A percentile compares a stretch with the other conserved stretches of the same genome.
phyloP scores from a whole-genome alignment of 35 echinoderm and acorn worm genomes.

The Antedon bifida region DNA sequence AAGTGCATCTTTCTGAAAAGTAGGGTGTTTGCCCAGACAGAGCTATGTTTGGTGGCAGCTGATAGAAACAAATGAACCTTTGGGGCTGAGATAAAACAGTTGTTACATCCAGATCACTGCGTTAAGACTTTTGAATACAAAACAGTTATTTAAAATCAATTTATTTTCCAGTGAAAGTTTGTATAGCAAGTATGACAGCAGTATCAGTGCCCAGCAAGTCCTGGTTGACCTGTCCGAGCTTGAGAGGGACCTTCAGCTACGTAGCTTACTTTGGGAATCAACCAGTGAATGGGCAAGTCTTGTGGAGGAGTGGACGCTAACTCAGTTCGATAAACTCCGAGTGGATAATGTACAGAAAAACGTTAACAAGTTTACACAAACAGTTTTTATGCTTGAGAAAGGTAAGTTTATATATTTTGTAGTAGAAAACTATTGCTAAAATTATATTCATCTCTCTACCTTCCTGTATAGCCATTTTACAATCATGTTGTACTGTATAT shows the following conservation, averaged over 20 bases:
- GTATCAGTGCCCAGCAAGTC: slow-evolving; percentile 74
- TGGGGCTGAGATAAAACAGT: too few species aligned
- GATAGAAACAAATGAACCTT: too few species aligned
- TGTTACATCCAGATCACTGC: too few species aligned
- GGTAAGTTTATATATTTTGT: slow-evolving; percentile 24
- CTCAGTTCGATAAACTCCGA: slow-evolving; percentile 82
- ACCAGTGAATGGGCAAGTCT: slow-evolving; percentile 78
- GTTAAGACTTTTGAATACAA: too few species aligned
- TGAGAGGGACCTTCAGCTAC: slow-evolving; percentile 75
- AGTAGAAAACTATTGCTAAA: background rate
- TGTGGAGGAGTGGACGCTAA: slow-evolving; percentile 81
- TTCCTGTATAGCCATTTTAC: background rate
- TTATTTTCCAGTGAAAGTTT: background rate
- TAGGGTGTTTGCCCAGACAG: too few species aligned
- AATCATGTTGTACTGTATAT: background rate
- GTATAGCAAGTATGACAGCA: slow-evolving; percentile 8
- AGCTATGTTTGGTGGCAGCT: too few species aligned
- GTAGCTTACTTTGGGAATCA: slow-evolving; percentile 81
- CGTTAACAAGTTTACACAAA: slow-evolving; percentile 98
- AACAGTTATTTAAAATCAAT: too few species aligned
- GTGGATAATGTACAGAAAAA: slow-evolving; percentile 95
- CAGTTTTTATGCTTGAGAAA: slow-evolving; percentile 99
- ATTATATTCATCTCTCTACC: background rate
- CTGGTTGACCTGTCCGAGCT: slow-evolving; percentile 78
- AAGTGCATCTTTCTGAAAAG: too few species aligned